A percentile compares a stretch with the other conserved stretches of the same genome.
phyloP scores from a whole-genome alignment of 1,140 invertebrate genomes.

The Bombus waltoni region DNA sequence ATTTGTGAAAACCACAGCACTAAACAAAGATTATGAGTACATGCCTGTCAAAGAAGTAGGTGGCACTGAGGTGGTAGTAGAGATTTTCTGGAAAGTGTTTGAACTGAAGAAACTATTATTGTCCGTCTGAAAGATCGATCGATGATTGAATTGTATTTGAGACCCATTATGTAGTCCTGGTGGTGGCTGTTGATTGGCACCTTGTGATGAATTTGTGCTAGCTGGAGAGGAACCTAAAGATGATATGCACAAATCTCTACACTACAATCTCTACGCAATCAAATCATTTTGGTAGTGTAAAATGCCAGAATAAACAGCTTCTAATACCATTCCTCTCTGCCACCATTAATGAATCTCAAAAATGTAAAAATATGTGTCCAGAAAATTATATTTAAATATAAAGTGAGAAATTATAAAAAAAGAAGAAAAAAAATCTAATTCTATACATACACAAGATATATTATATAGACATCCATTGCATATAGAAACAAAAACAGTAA shows the following conservation, averaged over 20 bases:
- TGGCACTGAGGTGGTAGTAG: conserved; percentile 73
- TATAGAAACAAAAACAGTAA: background rate
- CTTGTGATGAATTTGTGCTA: conserved; percentile 76
- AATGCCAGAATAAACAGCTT: conserved; percentile 77
- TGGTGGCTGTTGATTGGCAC: conserved; percentile 74
- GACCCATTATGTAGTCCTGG: conserved; percentile 77
- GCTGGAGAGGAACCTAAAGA: conserved; percentile 77
- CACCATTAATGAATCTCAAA: conserved; percentile 42
- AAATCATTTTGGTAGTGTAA: conserved; percentile 46
- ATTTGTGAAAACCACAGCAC: background rate
- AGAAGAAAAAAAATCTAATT: background rate
- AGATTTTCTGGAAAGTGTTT: conserved; percentile 83
- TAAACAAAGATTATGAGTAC: conserved; percentile 45
- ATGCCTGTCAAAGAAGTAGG: conserved; percentile 76
- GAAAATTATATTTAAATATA: conserved; percentile 23
- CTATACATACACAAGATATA: background rate
- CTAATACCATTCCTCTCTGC: conserved; percentile 45
- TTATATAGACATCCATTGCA: background rate
- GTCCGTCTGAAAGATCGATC: conserved; percentile 83
- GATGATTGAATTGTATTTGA: conserved; percentile 79
- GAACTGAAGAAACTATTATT: conserved; percentile 85
- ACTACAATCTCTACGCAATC: conserved; percentile 65
- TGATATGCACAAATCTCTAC: conserved; percentile 69
- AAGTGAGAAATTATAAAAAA: background rate
- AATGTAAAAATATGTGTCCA: conserved; percentile 29